These are phyloP conservation scores for Eclectus roratus DNA, from an alignment of 2,113 vertebrate species.

Conservation along the genomic window DNA sequence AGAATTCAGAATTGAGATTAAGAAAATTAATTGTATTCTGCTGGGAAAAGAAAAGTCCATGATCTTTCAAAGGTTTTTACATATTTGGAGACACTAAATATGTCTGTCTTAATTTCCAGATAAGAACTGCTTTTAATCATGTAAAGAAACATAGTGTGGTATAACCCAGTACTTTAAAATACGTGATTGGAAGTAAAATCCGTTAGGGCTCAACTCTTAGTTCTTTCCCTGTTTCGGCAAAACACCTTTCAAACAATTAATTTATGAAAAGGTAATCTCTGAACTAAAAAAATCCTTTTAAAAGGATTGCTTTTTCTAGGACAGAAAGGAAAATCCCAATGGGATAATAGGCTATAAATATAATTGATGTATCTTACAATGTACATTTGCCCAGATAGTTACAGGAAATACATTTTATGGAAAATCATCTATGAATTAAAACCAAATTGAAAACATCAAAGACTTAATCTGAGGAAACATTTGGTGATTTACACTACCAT, in stretches of 20 bases:
- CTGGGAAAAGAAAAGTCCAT: background rate
- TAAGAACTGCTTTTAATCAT: background rate
- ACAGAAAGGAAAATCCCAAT: background rate
- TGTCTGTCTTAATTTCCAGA: background rate
- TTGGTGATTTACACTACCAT: background rate
- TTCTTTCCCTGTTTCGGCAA: background rate
- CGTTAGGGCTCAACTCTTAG: background rate
- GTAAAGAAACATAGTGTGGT: background rate
- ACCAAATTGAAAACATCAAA: background rate
- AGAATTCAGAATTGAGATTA: background rate
- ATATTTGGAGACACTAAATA: background rate
- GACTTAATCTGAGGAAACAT: background rate
- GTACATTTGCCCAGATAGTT: background rate
- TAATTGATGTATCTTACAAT: background rate
- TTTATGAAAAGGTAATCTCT: background rate
- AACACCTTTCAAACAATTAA: background rate
- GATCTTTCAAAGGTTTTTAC: background rate
- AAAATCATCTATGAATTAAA: background rate
- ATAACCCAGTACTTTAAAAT: background rate
- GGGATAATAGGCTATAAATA: background rate
- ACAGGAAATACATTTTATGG: background rate
- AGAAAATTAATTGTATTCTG: background rate
- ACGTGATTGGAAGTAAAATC: background rate
- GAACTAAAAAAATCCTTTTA: background rate
- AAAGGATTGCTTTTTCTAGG: background rate